Base-by-base conservation (phyloP, 2,888 invertebrate species). In the Tinea semifulvella region DNA sequence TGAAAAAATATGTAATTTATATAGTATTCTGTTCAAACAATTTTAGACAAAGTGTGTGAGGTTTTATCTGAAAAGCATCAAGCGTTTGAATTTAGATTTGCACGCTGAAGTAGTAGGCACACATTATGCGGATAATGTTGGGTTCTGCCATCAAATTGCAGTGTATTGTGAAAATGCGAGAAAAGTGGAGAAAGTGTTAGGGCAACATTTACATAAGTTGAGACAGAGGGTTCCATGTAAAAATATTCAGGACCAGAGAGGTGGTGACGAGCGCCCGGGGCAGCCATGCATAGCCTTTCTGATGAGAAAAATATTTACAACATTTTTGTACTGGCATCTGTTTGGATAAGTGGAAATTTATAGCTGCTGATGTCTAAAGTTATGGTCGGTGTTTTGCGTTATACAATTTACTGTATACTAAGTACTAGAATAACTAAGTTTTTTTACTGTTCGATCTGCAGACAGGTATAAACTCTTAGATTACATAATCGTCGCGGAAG, bases 171-270 rank as follows among this genome's bases (percentile, higher is more conserved):
- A 61, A 65, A 76, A 76, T 65, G 71, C 65, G 74, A 69, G 71
- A 76, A 79, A 80, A 75, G 74, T 70, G 73, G 54, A 57, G 67
- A 72, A 75, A 79, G 75, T 79, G 77, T 80, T 73, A 68, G 75
- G 69, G 66, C 66, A 64, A 55, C 57, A 79, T 80, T 80, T 75
- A 75, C 79, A 80, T 79, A 79, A 79, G 71, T 76, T 68, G 77
- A 73, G 76, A 73, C 77, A 77, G 75, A 77, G 70, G 72, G 46
- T 20, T 64, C 64, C 60, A 54, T 56, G 56, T 57, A 61, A 73
- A 77, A 71, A 77, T 79, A 79, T 79, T 77, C 76, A 76, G 75
- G 69, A 43, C 26, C 44, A 6, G 61, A 60, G 67, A 68, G 73
- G 69, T 73, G 72, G 76, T 75, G 73, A 75, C 70, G 64, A 69